These are phyloP conservation scores for Anas bahamensis DNA, from an alignment of 2,797 vertebrate genomes.

Conservation along the genomic window DNA sequence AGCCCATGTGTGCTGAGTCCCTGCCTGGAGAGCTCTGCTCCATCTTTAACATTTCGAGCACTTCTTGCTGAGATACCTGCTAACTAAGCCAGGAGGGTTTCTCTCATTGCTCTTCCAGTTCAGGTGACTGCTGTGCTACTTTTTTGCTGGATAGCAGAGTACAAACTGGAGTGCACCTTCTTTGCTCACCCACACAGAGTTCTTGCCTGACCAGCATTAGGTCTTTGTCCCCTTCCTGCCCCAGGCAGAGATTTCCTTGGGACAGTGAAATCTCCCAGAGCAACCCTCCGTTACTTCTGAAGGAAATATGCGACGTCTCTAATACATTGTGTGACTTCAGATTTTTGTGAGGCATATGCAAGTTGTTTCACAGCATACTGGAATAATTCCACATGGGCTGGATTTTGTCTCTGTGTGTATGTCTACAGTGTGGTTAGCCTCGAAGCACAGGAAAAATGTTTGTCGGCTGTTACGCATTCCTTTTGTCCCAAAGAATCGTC, in stretches of 20 bases:
- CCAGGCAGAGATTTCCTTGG: background rate
- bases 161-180: background rate
- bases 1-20: fast-evolving
- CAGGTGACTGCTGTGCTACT: background rate
- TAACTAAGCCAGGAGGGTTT: background rate
- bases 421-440: conserved; percentile 44
- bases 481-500: conserved; percentile 12
- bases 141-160: background rate
- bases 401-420: background rate
- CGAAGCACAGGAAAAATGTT: background rate
- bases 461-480: conserved; percentile 38
- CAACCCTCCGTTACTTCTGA: background rate
- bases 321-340: background rate
- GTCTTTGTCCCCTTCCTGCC: background rate
- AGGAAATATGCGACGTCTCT: background rate
- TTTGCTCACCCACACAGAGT: background rate
- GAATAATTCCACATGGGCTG: background rate
- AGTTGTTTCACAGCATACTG: background rate
- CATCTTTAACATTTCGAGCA: background rate
- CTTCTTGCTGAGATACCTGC: background rate
- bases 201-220: background rate
- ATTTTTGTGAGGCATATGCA: background rate
- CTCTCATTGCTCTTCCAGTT: background rate
- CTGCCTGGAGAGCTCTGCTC: background rate
- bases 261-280: background rate